Percentiles rank a stretch among this genome's conserved stretches.
phyloP scores from a whole-genome alignment of 2,888 invertebrate genomes.

The Macrophya alboannulata region DNA sequence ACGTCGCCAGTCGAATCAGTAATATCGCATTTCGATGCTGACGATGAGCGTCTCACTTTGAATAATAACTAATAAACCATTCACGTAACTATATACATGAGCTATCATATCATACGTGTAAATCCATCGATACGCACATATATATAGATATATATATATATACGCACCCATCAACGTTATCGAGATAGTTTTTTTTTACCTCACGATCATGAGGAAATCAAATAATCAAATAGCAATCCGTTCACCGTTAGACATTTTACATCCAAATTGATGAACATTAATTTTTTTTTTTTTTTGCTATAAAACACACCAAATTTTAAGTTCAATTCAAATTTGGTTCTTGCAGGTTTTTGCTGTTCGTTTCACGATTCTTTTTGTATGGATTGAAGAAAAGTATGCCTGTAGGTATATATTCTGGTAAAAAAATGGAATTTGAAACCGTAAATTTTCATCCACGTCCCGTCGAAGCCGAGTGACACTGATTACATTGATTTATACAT shows the following conservation, averaged over 20 bases:
- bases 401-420: background rate
- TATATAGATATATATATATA: background rate
- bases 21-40: constrained; percentile 36
- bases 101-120: background rate
- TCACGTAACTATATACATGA: background rate
- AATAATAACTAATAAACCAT: constrained; percentile 41
- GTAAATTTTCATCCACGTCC: background rate
- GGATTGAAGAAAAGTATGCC: background rate
- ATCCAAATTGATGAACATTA: too few species aligned
- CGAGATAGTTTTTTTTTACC: too few species aligned
- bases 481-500: constrained; percentile 14
- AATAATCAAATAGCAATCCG: too few species aligned
- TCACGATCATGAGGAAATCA: too few species aligned
- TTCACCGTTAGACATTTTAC: too few species aligned
- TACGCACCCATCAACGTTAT: background rate
- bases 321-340: background rate
- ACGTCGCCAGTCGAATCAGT: constrained; percentile 23
- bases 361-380: background rate
- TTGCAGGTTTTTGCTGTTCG: background rate
- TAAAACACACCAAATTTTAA: too few species aligned
- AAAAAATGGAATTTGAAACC: background rate
- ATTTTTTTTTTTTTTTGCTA: too few species aligned
- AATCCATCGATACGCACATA: constrained; percentile 12
- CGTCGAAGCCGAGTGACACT: background rate
- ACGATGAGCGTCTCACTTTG: constrained; percentile 17